Evolutionary conservation across 2,888 invertebrate genomes (phyloP), one percentile per base, ranked within the genome.

Genomic region (Monochamus alternatus): DNA sequence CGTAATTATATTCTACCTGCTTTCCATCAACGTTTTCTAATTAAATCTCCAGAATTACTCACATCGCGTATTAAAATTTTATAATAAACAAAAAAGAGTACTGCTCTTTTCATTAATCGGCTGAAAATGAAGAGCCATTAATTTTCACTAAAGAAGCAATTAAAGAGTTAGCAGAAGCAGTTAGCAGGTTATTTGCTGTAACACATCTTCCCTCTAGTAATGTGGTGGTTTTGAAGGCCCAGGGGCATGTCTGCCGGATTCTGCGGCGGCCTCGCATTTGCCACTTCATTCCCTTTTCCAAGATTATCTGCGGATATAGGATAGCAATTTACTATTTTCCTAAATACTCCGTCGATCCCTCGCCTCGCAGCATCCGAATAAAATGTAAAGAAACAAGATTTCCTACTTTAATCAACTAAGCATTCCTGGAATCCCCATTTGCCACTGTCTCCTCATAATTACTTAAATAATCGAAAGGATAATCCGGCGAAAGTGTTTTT

Each of bases 241-340:
- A 55, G 73, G 73, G 65, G 65, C 63, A 65, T 63, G 64, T 59
- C 68, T 59, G 59, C 59, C 68, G 68, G 82, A 84, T 82, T 82
- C 78, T 83, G 85, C 78, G 83, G 82, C 82, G 80, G 77, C 79
- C 81, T 81, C 83, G 82, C 83, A 84, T 84, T 85, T 84, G 81
- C 83, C 84, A 84, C 84, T 83, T 83, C 83, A 83, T 85, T 84
- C 82, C 81, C 59, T 68, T 59, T 30, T 22, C 14, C 55, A 68
- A 68, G 68, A 68, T 68, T 68, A 68, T 68, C 68, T 44, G 68
- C 58, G 43, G 68, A 31, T 68, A 32, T 58, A 68, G 68, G 43
- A 38, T 38, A 59, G 68, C 43, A 59, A 68, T 68, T 68, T 68
- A 68, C 68, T 68, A 68, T 68, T 68, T 68, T 68, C 68, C 43